Evolutionary conservation across 2,888 invertebrate genomes (phyloP), one percentile per base, ranked within the genome.

Genomic region (Campopleginae sp.): DNA sequence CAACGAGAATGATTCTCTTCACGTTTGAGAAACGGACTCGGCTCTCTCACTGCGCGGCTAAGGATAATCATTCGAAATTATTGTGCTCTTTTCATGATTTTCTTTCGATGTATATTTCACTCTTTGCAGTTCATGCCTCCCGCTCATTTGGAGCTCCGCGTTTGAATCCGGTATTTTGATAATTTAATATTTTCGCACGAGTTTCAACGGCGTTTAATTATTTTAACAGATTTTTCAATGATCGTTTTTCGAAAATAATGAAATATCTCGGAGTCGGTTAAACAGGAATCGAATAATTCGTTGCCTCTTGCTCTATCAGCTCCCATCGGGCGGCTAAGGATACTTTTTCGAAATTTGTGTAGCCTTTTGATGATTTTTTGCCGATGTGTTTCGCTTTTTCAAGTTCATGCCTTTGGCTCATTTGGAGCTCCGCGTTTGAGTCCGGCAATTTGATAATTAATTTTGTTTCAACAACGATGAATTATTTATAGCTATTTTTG

Each of bases 251-350:
- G 23, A 10, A 54, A 42, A 54, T 77, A 12, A 3, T n/a, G 10
- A 33, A 48, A 31, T 38, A n/a, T 65, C n/a, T 38, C n/a, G 27
- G 14, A 27, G 58, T n/a, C 51, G 42, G 27, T 51, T 31, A 61
- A 72, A 31, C 61, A 44, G 10, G 66, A 54, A 44, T 42, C 51
- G 27, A 66, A 51, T 19, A 74, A 74, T 58, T 77, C 65, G 77
- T 77, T 61, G 42, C 61, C 27, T 17, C 58, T 72, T 66, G 42
- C 27, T 70, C 54, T 17, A 42, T 23, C 19, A n/a, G n/a, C 27
- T 58, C 27, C 23, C 19, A 14, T 14, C 5, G 58, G 27, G 27
- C 0, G 10, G 14, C 2, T 6, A 14, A 2, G 3, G 5, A n/a
- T n/a, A 58, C 14, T 14, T 14, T 14, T 27, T 58, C 1, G 27